Conservation (phyloP, 2,888 invertebrate species). For the Polymixis flavicincta region DNA sequence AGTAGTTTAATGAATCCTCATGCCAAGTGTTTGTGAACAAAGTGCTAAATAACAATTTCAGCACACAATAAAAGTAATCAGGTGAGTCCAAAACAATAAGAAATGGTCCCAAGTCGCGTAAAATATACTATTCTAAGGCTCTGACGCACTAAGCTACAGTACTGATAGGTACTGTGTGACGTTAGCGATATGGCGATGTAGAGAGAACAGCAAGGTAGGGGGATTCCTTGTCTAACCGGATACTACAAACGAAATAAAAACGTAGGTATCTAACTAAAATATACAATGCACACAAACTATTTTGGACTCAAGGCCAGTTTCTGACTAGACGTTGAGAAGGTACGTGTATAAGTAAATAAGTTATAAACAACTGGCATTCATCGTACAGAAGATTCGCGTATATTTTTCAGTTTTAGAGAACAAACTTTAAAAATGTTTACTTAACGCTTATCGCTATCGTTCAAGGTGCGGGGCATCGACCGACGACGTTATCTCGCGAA, state of each 20-base stretch:
- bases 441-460: not conserved
- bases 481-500: constrained; percentile 22
- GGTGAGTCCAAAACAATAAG: not conserved
- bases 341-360: not conserved
- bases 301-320: not conserved
- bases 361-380: not conserved
- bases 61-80: not conserved
- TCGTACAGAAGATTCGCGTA: not conserved
- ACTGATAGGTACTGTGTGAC: not conserved
- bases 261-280: not conserved
- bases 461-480: constrained; percentile 19
- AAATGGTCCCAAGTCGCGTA: not conserved
- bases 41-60: not conserved
- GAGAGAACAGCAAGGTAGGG: not conserved
- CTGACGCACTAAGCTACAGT: not conserved
- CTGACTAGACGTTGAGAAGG: not conserved
- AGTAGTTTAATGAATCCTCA: not conserved
- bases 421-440: not conserved
- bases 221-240: not conserved
- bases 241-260: not conserved
- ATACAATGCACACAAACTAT: not conserved
- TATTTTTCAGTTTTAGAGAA: not conserved
- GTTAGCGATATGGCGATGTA: not conserved
- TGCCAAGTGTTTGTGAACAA: not conserved
- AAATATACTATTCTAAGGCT: not conserved